Percentiles rank a stretch among this genome's conserved stretches.
These are phyloP conservation scores for Peromyscus aztecus DNA, from an alignment of 2,797 vertebrate genomes.

Conservation along the genomic window DNA sequence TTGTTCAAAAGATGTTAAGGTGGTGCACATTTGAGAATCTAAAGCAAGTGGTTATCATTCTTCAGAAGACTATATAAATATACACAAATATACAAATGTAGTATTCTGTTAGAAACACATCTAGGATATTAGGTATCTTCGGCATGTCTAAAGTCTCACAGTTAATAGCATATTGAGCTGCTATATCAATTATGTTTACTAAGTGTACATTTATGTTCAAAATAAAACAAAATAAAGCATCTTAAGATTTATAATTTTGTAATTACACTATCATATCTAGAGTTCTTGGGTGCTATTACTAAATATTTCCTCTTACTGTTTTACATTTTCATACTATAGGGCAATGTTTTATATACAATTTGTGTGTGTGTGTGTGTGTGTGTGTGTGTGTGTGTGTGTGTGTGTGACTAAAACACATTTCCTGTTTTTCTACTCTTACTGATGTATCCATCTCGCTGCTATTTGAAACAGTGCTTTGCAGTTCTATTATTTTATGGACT, in stretches of 20 bases:
- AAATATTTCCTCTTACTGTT: neutral
- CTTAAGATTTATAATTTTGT: neutral
- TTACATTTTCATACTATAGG: neutral
- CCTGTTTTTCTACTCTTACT: neutral
- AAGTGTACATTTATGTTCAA: neutral
- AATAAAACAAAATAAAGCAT: neutral
- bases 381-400: neutral
- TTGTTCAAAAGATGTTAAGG: neutral
- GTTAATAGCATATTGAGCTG: neutral
- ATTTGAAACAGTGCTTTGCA: slow-evolving; percentile 1
- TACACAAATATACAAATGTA: neutral
- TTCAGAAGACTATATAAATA: neutral
- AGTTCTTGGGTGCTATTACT: neutral
- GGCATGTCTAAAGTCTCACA: neutral
- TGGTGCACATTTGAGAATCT: neutral
- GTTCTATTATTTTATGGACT: slow-evolving; percentile 58
- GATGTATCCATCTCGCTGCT: neutral
- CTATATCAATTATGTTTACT: neutral
- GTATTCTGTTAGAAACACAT: slow-evolving; percentile 15
- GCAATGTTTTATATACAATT: neutral
- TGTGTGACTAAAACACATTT: neutral
- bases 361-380: neutral
- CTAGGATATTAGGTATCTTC: neutral
- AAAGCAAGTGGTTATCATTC: neutral
- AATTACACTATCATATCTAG: neutral